Evolutionary conservation across 2,113 vertebrate genomes (phyloP), one percentile per base, ranked within the genome.

Genomic region (Scomber scombrus): DNA sequence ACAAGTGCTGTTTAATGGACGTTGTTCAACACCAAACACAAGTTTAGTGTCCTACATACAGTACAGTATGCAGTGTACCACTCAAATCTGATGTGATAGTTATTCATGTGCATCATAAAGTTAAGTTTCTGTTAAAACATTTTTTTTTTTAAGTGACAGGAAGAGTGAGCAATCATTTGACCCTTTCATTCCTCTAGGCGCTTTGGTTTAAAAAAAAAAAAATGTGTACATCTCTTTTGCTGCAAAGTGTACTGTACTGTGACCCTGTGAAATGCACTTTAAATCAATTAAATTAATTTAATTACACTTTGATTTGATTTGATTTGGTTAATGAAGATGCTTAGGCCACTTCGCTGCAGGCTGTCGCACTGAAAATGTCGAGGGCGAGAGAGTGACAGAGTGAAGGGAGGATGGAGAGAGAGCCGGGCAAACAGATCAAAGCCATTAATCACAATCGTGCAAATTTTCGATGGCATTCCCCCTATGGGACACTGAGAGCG

Each of bases 361-460:
- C 80, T 15, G 55, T 72, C 6, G 15, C 49, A 1, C 47, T 21
- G 9, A 50, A 70, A 66, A 62, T 7, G 16, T 5, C 1, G 19
- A 5, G 60, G 57, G 66, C 26, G 54, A 78, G 55, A 61, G 71
- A 78, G 66, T 50, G 88, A 86, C 29, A 4, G 70, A 49, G 47
- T 8, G 74, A 76, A 21, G 54, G 45, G 19, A 45, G 54, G 77
- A 73, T 29, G 56, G 54, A 63, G 31, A 15, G 75, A 43, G 75
- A 58, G 73, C 21, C 8, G 4, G 51, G 71, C 66, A 71, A 85
- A 86, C 69, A 83, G 80, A 90, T 93, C 88, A 91, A 77, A 87
- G 81, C 69, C 87, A 89, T 93, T 91, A 85, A 91, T 93, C 89
- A 88, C 80, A 87, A 85, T 92, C 58, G 83, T 78, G 85, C 70